Evolutionary conservation across 1,140 invertebrate genomes (phyloP).

Genomic region (Heliothis subflexa): DNA sequence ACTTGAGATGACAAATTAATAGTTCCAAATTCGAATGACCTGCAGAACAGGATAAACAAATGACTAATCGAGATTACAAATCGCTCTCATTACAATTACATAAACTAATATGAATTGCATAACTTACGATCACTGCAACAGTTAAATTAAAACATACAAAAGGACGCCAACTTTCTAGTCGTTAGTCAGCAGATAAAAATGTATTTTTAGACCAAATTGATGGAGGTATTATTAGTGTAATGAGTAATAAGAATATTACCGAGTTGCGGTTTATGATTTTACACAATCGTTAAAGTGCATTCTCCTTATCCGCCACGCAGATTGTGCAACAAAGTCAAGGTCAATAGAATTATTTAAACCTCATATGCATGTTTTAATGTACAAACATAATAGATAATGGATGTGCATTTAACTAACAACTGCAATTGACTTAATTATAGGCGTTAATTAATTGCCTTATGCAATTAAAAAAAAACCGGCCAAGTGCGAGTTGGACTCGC

Average conservation of each 20-base stretch:
- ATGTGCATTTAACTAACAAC: conserved; percentile 8
- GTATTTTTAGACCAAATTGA: not conserved
- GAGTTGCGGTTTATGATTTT: not conserved
- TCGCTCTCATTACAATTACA: conserved; percentile 20
- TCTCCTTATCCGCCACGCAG: conserved; percentile 24
- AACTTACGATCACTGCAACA: conserved; percentile 7
- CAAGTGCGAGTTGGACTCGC: no score
- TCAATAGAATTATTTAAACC: conserved; percentile 12
- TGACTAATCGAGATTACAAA: conserved; percentile 24
- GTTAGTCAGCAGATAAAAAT: conserved; percentile 9
- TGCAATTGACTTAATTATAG: not conserved
- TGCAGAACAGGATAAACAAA: conserved; percentile 7
- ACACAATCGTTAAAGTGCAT: conserved; percentile 32
- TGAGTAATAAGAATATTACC: conserved; percentile 16
- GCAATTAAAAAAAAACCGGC: not conserved
- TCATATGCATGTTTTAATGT: conserved; percentile 7
- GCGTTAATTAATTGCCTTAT: not conserved
- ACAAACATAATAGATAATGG: not conserved
- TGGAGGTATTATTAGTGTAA: not conserved
- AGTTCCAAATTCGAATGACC: conserved; percentile 17
- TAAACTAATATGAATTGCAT: conserved; percentile 35
- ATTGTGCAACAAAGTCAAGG: conserved; percentile 39
- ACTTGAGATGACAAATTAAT: not conserved
- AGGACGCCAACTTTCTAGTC: conserved; percentile 32
- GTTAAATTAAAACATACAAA: not conserved